Percentiles rank a stretch among this genome's conserved stretches.
Evolutionary conservation across 2,888 invertebrate genomes (phyloP).

Genomic region (Archips crataeganus): DNA sequence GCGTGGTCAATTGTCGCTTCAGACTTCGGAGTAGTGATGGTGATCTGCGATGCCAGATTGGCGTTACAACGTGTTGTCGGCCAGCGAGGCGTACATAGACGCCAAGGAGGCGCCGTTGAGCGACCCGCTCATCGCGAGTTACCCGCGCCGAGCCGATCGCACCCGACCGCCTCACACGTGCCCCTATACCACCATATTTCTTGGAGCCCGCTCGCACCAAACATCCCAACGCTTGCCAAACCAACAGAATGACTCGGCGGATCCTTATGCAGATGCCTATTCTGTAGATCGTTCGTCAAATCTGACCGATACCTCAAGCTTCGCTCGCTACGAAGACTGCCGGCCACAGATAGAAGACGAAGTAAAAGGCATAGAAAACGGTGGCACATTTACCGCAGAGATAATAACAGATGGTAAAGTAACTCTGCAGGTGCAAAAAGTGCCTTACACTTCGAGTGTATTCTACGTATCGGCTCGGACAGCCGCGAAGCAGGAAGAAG

Average conservation of each 20-base stretch:
- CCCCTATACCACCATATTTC: conserved; percentile 80
- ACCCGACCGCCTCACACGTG: conserved; percentile 78
- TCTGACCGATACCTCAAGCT: conserved; percentile 81
- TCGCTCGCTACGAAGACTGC: conserved; percentile 80
- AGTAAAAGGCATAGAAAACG: conserved; percentile 57
- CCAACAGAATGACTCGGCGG: conserved; percentile 74
- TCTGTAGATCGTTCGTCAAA: conserved; percentile 81
- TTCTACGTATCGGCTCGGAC: conserved; percentile 75
- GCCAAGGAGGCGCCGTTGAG: conserved; percentile 64
- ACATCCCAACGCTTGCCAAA: conserved; percentile 66
- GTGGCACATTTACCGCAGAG: conserved; percentile 55
- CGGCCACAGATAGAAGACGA: conserved; percentile 69
- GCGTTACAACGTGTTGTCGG: conserved; percentile 84
- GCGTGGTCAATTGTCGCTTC: conserved; percentile 55
- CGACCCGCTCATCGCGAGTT: conserved; percentile 78
- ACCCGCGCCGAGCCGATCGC: conserved; percentile 83
- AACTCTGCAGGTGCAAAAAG: conserved; percentile 75
- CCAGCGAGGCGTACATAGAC: conserved; percentile 81
- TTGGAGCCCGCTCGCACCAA: conserved; percentile 68
- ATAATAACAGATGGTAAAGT: conserved; percentile 59
- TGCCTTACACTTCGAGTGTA: conserved; percentile 77
- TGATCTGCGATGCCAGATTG: conserved; percentile 82
- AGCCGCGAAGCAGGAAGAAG: conserved; percentile 65
- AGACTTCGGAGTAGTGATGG: conserved; percentile 70
- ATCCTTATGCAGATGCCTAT: conserved; percentile 75